A percentile compares a stretch with the other conserved stretches of the same genome.
Evolutionary conservation across 2,888 invertebrate species (phyloP).

Genomic region (Sinelater perroti): DNA sequence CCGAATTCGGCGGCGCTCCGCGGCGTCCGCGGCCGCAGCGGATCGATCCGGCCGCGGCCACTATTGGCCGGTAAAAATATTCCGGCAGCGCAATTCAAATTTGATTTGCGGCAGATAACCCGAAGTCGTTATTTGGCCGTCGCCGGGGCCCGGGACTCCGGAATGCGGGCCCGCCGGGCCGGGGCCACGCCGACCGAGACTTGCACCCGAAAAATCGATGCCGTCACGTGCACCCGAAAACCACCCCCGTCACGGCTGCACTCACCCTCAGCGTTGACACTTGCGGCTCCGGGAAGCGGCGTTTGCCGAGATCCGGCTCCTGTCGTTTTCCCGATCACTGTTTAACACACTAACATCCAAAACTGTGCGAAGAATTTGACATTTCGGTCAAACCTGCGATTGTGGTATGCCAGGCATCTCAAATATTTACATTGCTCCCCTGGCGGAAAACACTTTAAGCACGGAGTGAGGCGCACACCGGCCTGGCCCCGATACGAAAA

Average conservation of each 20-base stretch:
- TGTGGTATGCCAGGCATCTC: constrained; percentile 72
- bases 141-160: too few species aligned
- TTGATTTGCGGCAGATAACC: too few species aligned
- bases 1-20: too few species aligned
- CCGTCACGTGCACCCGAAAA: constrained; percentile 49
- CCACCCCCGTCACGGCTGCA: constrained; percentile 38
- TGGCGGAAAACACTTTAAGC: constrained; percentile 64
- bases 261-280: constrained; percentile 40
- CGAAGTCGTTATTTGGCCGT: too few species aligned
- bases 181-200: too few species aligned
- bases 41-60: too few species aligned
- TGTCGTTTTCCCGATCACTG: constrained; percentile 50
- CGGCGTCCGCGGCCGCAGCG: too few species aligned
- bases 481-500: constrained; percentile 22
- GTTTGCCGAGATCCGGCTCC: constrained; percentile 34
- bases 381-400: constrained; percentile 77
- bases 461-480: constrained; percentile 34
- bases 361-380: constrained; percentile 69
- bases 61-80: too few species aligned
- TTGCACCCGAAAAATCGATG: constrained; percentile 56
- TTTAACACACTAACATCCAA: constrained; percentile 58
- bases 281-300: constrained; percentile 13
- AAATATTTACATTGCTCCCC: constrained; percentile 74
- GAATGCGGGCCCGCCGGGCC: too few species aligned
- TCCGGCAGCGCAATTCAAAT: too few species aligned